These are phyloP conservation scores for Gallinago stenura DNA, from an alignment of 2,797 vertebrate genomes.

Conservation along the genomic window DNA sequence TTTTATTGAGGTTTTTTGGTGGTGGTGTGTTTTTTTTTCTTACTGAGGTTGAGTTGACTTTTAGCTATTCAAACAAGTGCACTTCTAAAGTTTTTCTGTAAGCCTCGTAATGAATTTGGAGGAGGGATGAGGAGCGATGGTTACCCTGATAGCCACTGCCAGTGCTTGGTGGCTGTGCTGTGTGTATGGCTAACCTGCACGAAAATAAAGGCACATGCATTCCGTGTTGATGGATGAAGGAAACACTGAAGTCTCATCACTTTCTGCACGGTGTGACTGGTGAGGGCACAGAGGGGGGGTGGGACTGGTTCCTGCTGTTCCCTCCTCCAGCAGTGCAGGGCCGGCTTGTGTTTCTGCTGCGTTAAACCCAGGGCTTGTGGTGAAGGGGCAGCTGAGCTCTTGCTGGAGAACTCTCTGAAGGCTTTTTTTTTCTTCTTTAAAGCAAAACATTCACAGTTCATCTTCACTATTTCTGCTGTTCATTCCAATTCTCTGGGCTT, in stretches of 20 bases:
- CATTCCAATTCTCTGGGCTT: background rate
- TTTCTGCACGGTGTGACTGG: rapidly evolving
- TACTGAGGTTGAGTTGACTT: background rate
- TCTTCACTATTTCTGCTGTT: background rate
- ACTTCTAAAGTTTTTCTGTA: background rate
- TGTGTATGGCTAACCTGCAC: background rate
- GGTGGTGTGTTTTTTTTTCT: background rate
- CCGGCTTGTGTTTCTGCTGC: background rate
- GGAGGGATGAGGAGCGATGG: background rate
- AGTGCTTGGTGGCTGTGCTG: background rate
- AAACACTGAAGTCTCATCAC: rapidly evolving
- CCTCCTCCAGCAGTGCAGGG: rapidly evolving
- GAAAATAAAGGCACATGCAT: background rate
- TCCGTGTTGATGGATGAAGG: background rate
- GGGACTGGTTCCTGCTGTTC: background rate
- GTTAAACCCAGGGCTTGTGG: background rate
- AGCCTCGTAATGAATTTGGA: background rate
- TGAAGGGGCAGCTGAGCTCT: background rate
- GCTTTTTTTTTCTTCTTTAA: background rate
- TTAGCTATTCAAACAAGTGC: background rate
- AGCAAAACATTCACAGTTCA: background rate
- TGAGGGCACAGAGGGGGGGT: background rate
- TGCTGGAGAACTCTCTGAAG: background rate
- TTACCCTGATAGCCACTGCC: background rate
- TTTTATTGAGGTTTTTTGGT: rapidly evolving